Evolutionary conservation across 2,888 invertebrate genomes (phyloP), one percentile per base, ranked within the genome.

Genomic region (Tenthredo amoena): DNA sequence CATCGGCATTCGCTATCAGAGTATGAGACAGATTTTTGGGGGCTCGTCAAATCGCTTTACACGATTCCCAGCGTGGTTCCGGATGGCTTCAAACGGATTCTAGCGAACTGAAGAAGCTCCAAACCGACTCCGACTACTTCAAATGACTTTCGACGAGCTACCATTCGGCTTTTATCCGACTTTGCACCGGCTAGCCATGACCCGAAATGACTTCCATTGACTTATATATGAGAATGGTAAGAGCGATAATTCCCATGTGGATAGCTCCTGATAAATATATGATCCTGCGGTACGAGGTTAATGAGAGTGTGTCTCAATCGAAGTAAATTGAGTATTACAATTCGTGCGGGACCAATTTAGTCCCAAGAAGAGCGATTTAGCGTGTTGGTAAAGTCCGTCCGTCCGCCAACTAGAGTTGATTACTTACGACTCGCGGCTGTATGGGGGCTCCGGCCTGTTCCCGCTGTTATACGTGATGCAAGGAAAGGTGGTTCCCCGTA

Each of bases 381-480:
- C 62, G 26, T 81, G 58, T 34, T 81, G 55, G 34, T 3, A 43
- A 15, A 43, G 74, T 77, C 34, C 31, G 58, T 55, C 31, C 21
- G 40, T 81, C 9, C n/a, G 62, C 81, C 37, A 81, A 81, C 58
- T 81, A 81, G 62, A 81, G 81, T 81, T 81, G 81, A 81, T 81
- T 81, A 81, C 81, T 62, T 81, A 81, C 81, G 62, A 55, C 58
- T 81, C 40, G 62, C 81, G 50, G 81, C 62, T 62, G 40, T 37
- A 12, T 12, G 58, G 37, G 62, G 58, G 21, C 21, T n/a, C 15
- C 18, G 31, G 37, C 43, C 37, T 43, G 74, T 40, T 74, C 43
- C 74, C 74, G 43, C 40, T 86, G 87, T 88, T 87, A 86, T 88
- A 86, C 89, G 89, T 90, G 90, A 90, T 89, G 88, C 88, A 88